Base-by-base conservation (phyloP, 2,888 invertebrate species). In the Troilus luridus region DNA sequence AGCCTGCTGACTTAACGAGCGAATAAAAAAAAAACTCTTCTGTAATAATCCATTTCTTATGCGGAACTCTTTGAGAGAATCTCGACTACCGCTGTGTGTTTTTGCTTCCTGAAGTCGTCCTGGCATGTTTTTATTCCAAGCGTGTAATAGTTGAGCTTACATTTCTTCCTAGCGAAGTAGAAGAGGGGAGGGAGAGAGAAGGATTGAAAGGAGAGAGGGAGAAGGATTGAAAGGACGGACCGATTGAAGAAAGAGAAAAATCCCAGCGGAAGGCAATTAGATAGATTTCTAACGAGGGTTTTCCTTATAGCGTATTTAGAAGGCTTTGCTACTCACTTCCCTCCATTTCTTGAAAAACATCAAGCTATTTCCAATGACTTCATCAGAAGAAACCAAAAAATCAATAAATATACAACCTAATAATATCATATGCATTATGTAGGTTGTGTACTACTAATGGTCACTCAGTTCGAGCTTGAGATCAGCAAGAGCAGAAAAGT, bases 191-290 rank as follows among this genome's bases (percentile, higher is more conserved):
- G 12, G 12, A 12, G 24, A 24, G 24, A 67, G 12, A 12, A 14
- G 67, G 21, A 9, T 14, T 14, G 54, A 10, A 41, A 41, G 41
- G 41, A 41, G 41, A 14, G 24, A 27, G 24, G 24, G 24, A 67
- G 12, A 12, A 5, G 67, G 21, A 9, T 14, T 14, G 81, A 10
- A 41, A 41, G 41, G 41, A 41, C 2, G 41, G 1, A 41, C 41
- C 41, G 41, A 41, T 41, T 81, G 81, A 81, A 81, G 81, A 81
- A 81, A 81, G 54, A 81, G 81, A 81, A 81, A 67, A 67, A 67
- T 81, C 41, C 7, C 21, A 24, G 54, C 54, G 19, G 81, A 81
- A 54, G 54, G 81, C 81, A 81, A 81, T 81, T 81, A 81, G 41
- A 81, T 19, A 81, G 81, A 81, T 81, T 81, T 24, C 81, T 81